Conservation (phyloP, 2,888 invertebrate genomes). For the Epinotia ramella region DNA sequence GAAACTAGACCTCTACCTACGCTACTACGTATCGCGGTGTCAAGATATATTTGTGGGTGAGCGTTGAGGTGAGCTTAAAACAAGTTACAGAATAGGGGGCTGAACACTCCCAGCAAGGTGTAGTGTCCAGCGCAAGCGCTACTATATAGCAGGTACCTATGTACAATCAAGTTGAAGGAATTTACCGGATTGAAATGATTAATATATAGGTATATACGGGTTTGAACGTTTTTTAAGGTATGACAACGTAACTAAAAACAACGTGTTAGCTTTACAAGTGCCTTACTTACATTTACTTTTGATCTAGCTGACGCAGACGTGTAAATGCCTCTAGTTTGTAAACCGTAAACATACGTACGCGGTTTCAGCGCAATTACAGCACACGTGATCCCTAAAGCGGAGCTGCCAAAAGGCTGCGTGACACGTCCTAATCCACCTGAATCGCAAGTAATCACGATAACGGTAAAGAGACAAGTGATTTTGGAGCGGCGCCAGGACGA, state of each 20-base stretch:
- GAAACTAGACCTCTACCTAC: too few relatives aligned
- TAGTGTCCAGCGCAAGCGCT: too few relatives aligned
- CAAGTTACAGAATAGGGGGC: too few relatives aligned
- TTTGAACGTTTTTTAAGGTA: background rate
- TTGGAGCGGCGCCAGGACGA: conserved; percentile 82
- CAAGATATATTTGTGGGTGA: too few relatives aligned
- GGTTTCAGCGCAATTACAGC: conserved; percentile 23
- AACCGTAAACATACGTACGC: conserved; percentile 19
- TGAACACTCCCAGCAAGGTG: too few relatives aligned
- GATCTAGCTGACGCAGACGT: conserved; percentile 1
- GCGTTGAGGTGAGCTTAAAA: too few relatives aligned
- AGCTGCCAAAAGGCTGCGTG: conserved; percentile 23
- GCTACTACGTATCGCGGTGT: too few relatives aligned
- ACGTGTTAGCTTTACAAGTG: background rate
- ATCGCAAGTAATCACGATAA: conserved; percentile 62
- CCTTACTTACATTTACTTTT: background rate
- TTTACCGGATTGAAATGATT: background rate
- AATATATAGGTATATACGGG: background rate
- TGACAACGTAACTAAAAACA: background rate
- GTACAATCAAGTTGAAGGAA: background rate
- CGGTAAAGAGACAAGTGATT: conserved; percentile 80
- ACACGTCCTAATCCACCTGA: conserved; percentile 30
- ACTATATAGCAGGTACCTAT: too few relatives aligned
- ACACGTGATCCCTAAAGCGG: conserved; percentile 3
- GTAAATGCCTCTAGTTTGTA: background rate